Conservation (phyloP, 2,797 vertebrate species). For the Siniperca obscura region DNA sequence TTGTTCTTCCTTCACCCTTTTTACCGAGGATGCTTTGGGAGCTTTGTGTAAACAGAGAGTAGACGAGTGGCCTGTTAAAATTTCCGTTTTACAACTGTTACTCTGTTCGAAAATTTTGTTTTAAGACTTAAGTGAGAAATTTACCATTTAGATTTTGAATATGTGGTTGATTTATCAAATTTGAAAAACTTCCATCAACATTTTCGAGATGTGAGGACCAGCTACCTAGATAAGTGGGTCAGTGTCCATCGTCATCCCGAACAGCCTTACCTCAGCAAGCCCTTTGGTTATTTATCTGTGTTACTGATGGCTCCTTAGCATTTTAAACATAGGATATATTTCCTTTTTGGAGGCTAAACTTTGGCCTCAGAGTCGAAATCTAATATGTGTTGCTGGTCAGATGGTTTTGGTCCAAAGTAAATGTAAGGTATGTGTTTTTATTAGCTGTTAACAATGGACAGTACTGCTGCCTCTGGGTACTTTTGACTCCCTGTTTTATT, state of each 20-base stretch:
- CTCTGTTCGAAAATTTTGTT: neutral
- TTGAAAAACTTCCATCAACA: neutral
- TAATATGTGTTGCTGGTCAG: neutral
- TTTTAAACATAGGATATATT: neutral
- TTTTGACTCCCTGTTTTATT: neutral
- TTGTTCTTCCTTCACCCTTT: neutral
- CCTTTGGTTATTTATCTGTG: rapidly evolving
- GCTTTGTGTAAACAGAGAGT: neutral
- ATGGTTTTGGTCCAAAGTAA: neutral
- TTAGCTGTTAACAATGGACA: neutral
- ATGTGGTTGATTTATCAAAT: neutral
- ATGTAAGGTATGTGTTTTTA: neutral
- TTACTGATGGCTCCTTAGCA: neutral
- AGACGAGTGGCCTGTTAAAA: neutral
- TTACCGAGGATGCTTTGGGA: no score
- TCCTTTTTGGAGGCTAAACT: neutral
- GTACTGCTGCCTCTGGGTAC: neutral
- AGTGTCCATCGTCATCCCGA: neutral
- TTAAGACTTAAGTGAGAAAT: neutral
- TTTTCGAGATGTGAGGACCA: neutral
- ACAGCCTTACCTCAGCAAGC: neutral
- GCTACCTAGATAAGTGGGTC: neutral
- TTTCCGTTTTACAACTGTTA: neutral
- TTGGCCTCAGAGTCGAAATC: neutral
- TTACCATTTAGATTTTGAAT: neutral